Conservation (phyloP, 2,113 vertebrate genomes). For the Hemichromis elongatus region DNA sequence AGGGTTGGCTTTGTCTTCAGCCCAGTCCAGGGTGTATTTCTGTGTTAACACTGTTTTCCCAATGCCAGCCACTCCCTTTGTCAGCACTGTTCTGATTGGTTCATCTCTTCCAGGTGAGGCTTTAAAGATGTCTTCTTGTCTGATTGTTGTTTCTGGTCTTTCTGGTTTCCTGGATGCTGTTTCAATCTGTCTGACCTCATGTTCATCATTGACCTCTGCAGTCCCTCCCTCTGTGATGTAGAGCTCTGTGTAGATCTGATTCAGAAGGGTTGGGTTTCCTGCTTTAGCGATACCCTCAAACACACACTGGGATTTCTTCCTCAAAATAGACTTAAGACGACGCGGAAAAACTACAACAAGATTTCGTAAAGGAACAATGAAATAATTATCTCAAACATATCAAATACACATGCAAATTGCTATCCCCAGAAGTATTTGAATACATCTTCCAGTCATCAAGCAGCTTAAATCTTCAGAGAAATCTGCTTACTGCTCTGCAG, state of each 20-base stretch:
- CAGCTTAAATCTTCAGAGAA: no score
- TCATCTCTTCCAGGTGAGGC: neutral
- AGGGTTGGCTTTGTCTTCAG: neutral
- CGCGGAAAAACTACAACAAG: no score
- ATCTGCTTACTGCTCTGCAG: no score
- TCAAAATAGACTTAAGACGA: no score
- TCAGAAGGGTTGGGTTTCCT: neutral
- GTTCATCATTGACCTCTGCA: neutral
- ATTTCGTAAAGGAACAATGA: no score
- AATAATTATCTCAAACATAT: no score
- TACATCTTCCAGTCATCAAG: no score
- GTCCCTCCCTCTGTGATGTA: slow-evolving; percentile 34
- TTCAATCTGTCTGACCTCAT: neutral
- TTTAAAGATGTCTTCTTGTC: neutral
- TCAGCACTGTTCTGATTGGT: neutral
- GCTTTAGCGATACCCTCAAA: neutral
- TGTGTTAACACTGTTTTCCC: neutral
- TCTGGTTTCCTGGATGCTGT: neutral
- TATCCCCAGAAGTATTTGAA: no score
- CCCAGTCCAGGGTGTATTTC: neutral
- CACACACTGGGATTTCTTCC: neutral
- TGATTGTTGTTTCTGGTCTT: neutral
- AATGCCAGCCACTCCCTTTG: neutral
- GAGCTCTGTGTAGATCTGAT: slow-evolving; percentile 47
- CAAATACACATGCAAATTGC: no score